Evolutionary conservation across 2,113 vertebrate genomes (phyloP).

Genomic region (Hirundichthys speculiger): DNA sequence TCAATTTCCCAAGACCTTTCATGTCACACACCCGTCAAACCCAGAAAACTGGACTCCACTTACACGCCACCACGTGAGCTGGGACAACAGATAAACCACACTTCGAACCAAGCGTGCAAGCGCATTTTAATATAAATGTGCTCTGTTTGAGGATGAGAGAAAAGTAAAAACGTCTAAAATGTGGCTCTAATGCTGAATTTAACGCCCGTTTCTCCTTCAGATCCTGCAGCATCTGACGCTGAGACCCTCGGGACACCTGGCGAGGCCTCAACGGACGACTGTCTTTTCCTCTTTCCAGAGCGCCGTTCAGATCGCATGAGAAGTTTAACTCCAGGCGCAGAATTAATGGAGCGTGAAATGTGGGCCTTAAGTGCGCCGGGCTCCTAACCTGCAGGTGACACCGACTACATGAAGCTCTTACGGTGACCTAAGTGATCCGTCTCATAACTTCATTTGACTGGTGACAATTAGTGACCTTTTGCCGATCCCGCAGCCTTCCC

Average conservation of each 20-base stretch:
- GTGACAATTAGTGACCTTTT: conserved; percentile 82
- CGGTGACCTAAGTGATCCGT: conserved; percentile 69
- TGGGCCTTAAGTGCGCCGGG: conserved; percentile 67
- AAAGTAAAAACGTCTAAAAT: background rate
- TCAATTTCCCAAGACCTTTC: conserved; percentile 81
- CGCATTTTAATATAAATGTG: background rate
- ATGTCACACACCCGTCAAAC: conserved; percentile 74
- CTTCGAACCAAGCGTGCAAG: background rate
- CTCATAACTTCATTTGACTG: conserved; percentile 79
- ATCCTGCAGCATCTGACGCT: conserved; percentile 31
- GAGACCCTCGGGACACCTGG: conserved; percentile 42
- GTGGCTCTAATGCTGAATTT: background rate
- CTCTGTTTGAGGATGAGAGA: background rate
- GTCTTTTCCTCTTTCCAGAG: conserved; percentile 49
- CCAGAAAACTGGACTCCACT: conserved; percentile 36
- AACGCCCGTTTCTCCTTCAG: too few relatives aligned
- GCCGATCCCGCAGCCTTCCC: conserved; percentile 71
- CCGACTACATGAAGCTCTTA: conserved; percentile 56
- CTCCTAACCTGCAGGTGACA: conserved; percentile 73
- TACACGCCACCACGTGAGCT: conserved; percentile 8
- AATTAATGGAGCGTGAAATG: conserved; percentile 78
- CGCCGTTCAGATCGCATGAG: conserved; percentile 31
- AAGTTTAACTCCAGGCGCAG: conserved; percentile 65
- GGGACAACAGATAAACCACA: background rate
- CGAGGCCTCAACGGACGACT: conserved; percentile 48